Evolutionary conservation across 2,888 invertebrate genomes (phyloP).

Genomic region (Zygogramma bicolorata): DNA sequence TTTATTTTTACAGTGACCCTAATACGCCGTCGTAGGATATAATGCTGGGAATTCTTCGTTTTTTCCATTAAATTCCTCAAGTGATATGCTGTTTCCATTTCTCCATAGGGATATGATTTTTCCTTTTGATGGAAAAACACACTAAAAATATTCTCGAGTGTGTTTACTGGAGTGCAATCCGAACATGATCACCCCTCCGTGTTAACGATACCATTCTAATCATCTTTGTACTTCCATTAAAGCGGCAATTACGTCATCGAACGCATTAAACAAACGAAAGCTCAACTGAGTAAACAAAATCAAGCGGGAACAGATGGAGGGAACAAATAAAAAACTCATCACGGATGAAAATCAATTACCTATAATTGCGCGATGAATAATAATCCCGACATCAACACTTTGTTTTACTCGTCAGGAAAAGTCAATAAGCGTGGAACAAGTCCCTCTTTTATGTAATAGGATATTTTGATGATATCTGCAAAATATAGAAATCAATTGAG

Average conservation of each 20-base stretch:
- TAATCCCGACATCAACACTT: not conserved
- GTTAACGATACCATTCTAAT: not conserved
- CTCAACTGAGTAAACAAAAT: not conserved
- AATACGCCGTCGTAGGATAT: too few relatives aligned
- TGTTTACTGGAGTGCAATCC: not conserved
- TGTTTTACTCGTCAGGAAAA: not conserved
- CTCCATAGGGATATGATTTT: not conserved
- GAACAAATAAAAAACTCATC: not conserved
- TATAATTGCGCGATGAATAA: not conserved
- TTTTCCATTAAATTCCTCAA: too few relatives aligned
- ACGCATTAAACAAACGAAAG: conserved; percentile 23
- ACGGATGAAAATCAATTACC: not conserved
- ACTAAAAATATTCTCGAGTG: not conserved
- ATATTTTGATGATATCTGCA: not conserved
- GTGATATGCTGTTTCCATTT: not conserved
- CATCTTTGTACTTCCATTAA: not conserved
- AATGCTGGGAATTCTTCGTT: too few relatives aligned
- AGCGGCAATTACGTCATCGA: conserved; percentile 26
- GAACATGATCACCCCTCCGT: not conserved
- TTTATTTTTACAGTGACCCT: too few relatives aligned
- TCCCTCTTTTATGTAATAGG: too few relatives aligned
- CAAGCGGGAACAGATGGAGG: not conserved
- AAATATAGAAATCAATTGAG: too few relatives aligned
- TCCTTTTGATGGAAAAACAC: not conserved
- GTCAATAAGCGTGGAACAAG: too few relatives aligned